Percentiles rank a stretch among this genome's conserved stretches.
phyloP scores from a whole-genome alignment of 2,888 invertebrate species.

The Pachliopta kotzebuea region DNA sequence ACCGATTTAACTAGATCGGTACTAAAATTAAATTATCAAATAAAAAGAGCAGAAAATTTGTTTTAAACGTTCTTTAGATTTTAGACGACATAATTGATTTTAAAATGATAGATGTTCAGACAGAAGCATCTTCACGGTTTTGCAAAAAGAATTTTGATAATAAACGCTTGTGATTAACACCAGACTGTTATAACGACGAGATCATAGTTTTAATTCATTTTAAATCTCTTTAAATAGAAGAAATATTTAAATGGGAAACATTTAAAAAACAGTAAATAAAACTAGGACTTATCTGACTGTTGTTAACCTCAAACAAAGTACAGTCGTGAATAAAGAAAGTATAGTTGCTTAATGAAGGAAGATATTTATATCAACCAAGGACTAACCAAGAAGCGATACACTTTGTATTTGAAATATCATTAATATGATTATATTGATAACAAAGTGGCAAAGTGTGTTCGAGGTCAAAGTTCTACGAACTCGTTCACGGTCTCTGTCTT shows the following conservation, averaged over 20 bases:
- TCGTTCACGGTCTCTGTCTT: conserved; percentile 48
- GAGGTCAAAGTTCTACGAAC: conserved; percentile 73
- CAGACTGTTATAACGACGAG: conserved; percentile 24
- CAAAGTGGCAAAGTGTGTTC: conserved; percentile 23
- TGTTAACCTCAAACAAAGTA: no score
- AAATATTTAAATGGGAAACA: no score
- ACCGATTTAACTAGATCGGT: conserved; percentile 6
- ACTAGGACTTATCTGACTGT: no score
- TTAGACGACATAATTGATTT: conserved; percentile 3
- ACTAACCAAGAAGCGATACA: background rate
- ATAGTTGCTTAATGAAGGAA: background rate
- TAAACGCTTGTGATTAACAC: conserved; percentile 30
- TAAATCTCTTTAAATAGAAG: no score
- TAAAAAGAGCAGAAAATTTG: background rate
- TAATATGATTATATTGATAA: conserved; percentile 2
- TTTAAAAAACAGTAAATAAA: no score
- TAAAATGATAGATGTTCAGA: conserved; percentile 13
- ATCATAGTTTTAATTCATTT: no score
- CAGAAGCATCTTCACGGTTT: conserved; percentile 17
- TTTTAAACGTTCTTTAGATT: background rate
- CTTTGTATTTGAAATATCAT: background rate
- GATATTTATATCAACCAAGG: background rate
- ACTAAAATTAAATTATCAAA: background rate
- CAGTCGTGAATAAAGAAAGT: background rate
- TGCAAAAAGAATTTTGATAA: conserved; percentile 34